These are phyloP conservation scores for Indicator indicator DNA, from an alignment of 2,113 vertebrate species.

Conservation along the genomic window DNA sequence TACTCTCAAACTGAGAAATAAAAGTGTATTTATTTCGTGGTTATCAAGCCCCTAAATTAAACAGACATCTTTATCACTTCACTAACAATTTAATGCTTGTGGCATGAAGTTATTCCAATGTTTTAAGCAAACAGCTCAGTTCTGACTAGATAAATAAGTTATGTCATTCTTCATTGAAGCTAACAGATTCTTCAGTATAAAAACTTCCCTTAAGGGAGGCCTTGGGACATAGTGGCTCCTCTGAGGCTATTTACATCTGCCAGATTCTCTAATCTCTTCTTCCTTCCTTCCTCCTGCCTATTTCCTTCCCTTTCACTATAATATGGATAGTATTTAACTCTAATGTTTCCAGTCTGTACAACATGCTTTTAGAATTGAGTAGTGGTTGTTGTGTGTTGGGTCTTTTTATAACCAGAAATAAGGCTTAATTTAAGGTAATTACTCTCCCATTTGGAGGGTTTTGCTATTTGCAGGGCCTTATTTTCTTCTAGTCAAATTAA, in stretches of 20 bases:
- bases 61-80: constrained; percentile 61
- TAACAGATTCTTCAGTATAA: constrained; percentile 70
- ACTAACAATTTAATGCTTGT: constrained; percentile 63
- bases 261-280: constrained; percentile 73
- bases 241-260: constrained; percentile 76
- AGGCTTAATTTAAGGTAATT: constrained; percentile 80
- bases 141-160: constrained; percentile 77
- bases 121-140: constrained; percentile 71
- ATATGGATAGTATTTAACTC: constrained; percentile 42
- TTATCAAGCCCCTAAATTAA: constrained; percentile 62
- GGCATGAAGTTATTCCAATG: constrained; percentile 74
- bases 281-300: constrained; percentile 68
- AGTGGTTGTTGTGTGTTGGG: not conserved
- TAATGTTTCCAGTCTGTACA: constrained; percentile 44
- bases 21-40: constrained; percentile 43
- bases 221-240: constrained; percentile 80
- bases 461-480: constrained; percentile 74
- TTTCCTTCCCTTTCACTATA: constrained; percentile 66
- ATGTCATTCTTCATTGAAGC: constrained; percentile 75
- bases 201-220: constrained; percentile 65
- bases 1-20: constrained; percentile 4
- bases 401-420: constrained; percentile 74
- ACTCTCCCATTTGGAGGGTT: constrained; percentile 56
- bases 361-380: constrained; percentile 30
- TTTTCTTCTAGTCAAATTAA: constrained; percentile 65